phyloP scores from a whole-genome alignment of 2,888 invertebrate genomes.

The Microctonus hyperodae region DNA sequence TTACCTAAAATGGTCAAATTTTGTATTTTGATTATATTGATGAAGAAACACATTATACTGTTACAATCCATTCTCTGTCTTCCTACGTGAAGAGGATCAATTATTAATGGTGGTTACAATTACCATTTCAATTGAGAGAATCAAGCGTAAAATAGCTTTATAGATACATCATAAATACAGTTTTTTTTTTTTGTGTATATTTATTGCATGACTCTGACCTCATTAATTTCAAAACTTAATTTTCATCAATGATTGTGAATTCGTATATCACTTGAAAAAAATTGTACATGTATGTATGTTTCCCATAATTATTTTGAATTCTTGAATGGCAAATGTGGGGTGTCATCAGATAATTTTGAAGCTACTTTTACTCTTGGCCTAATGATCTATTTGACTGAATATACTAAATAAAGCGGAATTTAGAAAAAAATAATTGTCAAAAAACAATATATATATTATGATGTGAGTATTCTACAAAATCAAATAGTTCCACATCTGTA shows the following conservation, averaged over 20 bases:
- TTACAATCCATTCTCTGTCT: constrained; percentile 49
- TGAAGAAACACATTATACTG: background rate
- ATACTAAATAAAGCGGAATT: constrained; percentile 12
- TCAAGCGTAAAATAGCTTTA: constrained; percentile 9
- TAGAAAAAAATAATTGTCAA: background rate
- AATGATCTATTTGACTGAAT: background rate
- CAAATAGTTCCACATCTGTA: constrained; percentile 49
- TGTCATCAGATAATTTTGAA: background rate
- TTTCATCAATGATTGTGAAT: background rate
- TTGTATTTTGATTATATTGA: background rate
- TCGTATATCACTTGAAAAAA: too few relatives aligned
- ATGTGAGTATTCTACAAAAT: constrained; percentile 47
- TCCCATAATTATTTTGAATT: too few relatives aligned
- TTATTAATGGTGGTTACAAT: background rate
- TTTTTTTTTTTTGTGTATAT: constrained; percentile 9
- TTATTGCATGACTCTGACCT: background rate
- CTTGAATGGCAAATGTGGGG: too few relatives aligned
- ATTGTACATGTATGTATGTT: too few relatives aligned
- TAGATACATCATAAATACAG: constrained; percentile 13
- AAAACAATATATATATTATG: too few relatives aligned
- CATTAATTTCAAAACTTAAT: background rate
- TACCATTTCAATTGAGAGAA: constrained; percentile 7
- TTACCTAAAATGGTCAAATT: background rate
- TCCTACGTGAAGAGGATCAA: constrained; percentile 42
- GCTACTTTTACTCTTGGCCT: constrained; percentile 16